Evolutionary conservation across 2,113 vertebrate species (phyloP), one percentile per base, ranked within the genome.

Genomic region (Phalacrocorax carbo): DNA sequence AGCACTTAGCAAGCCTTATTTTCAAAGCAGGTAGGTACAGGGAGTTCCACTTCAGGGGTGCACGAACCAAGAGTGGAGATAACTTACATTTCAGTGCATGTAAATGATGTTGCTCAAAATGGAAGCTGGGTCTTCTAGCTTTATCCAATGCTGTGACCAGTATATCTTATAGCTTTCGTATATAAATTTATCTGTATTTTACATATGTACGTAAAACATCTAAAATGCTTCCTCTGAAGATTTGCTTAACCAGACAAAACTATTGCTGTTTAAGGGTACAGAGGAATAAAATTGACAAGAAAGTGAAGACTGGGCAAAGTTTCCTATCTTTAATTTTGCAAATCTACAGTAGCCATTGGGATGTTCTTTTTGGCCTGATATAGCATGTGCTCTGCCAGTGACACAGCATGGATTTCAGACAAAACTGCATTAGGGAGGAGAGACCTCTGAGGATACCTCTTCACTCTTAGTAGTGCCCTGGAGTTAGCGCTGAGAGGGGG

Each of bases 81-180:
- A 51, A 84, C 10, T 34, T 68, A 11, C 10, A 8, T n/a, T 92
- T 77, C 27, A 40, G 7, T n/a, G 13, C 19, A 4, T 10, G 26
- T 27, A 52, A 66, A 34, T 77, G 5, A 11, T 48, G 30, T 23
- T 62, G 34, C 15, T 72, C 30, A 23, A 5, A 92, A 32, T 40
- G 51, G 49, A 72, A 71, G 12, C 51, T 78, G 51, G 2, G 22
- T 66, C 49, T 66, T 60, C 64, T 22, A 42, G 7, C 34, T 79
- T 29, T 29, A 1, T n/a, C 0, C 46, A 23, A 1, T 34, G 12
- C 25, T 66, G 34, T n/a, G 32, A 36, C 58, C n/a, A 15, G 14
- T 55, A 2, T 64, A 40, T 32, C 38, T 17, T 17, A 51, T 10
- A 90, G 9, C 17, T 6, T 86, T 72, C 15, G 5, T 48, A 3